phyloP scores from a whole-genome alignment of 2,797 vertebrate genomes.

The Pelodytes ibericus region DNA sequence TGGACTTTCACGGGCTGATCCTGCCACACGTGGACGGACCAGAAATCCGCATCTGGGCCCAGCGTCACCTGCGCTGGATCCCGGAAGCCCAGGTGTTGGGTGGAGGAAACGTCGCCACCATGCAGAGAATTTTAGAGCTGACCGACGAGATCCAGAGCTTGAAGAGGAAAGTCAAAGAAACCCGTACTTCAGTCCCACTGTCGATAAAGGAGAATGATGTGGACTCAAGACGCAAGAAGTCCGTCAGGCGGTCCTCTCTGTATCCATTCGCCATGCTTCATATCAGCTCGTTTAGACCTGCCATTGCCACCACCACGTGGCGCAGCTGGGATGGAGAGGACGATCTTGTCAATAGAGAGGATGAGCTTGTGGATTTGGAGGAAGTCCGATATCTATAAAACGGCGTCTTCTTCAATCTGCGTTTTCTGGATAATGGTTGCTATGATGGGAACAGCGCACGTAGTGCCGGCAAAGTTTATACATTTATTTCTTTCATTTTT shows the following conservation, averaged over 20 bases:
- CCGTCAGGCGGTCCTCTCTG: conserved; percentile 76
- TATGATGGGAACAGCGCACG: not conserved
- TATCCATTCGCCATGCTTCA: conserved; percentile 81
- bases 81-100: conserved; percentile 83
- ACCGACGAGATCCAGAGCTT: conserved; percentile 78
- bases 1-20: conserved; percentile 80
- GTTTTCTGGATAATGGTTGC: not conserved
- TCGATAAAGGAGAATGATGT: conserved; percentile 40
- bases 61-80: conserved; percentile 87
- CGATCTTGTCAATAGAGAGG: conserved; percentile 78
- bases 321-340: conserved; percentile 78
- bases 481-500: conserved; percentile 33
- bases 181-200: conserved; percentile 52
- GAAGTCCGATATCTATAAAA: not conserved
- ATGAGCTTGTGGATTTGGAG: conserved; percentile 75
- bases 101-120: conserved; percentile 74
- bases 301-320: conserved; percentile 79
- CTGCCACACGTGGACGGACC: conserved; percentile 80
- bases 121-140: conserved; percentile 77
- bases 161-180: conserved; percentile 70
- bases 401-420: not conserved
- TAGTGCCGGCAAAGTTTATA: conserved; percentile 23
- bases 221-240: conserved; percentile 62
- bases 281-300: conserved; percentile 76
- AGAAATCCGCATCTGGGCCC: conserved; percentile 81